A percentile compares a stretch with the other conserved stretches of the same genome.
Evolutionary conservation across 2,113 vertebrate species (phyloP).

Genomic region (Grallaria varia): DNA sequence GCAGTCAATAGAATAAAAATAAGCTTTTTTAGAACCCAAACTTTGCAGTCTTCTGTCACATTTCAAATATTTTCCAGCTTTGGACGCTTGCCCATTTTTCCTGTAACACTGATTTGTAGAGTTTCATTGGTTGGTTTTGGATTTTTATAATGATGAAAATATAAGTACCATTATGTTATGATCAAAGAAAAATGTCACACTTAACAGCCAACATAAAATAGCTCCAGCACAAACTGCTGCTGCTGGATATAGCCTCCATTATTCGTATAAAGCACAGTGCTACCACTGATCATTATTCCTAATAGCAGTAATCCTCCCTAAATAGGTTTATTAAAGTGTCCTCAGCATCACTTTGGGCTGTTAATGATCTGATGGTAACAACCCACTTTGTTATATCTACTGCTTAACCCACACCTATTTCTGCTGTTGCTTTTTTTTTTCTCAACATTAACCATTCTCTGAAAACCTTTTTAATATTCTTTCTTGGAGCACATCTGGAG

Average conservation of each 20-base stretch:
- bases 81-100: not conserved
- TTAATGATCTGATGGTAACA: not conserved
- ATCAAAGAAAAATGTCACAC: not conserved
- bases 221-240: not conserved
- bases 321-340: conserved; percentile 26
- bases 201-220: not conserved
- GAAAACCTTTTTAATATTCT: not conserved
- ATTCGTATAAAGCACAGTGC: not conserved
- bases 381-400: not conserved
- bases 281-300: conserved; percentile 12
- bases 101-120: not conserved
- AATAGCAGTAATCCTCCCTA: conserved; percentile 16
- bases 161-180: not conserved
- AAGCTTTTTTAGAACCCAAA: not conserved
- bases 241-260: not conserved
- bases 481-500: not conserved
- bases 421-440: not conserved
- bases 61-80: not conserved
- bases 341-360: not conserved
- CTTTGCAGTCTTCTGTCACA: not conserved
- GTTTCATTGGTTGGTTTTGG: not conserved
- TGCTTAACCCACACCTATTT: not conserved
- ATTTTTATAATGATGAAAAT: not conserved
- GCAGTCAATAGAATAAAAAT: not conserved
- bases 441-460: not conserved